Conservation (phyloP, 1,140 invertebrate genomes). For the Leptinotarsa defecta region DNA sequence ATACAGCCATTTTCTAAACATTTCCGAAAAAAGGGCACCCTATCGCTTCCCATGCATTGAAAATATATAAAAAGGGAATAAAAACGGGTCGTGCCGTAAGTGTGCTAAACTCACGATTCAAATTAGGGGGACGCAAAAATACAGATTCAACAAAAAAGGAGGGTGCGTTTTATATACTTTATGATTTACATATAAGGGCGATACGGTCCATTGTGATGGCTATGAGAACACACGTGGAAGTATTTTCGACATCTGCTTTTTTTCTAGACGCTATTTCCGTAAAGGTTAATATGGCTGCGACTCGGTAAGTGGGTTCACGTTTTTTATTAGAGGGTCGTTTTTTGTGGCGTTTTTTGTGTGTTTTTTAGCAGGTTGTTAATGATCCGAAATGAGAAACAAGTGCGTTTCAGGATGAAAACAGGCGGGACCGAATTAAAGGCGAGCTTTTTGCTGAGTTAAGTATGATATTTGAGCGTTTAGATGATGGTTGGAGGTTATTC, state of each 20-base stretch:
- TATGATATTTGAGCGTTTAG: too few species aligned
- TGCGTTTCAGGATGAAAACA: background rate
- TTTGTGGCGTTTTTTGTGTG: constrained; percentile 11
- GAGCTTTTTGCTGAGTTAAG: background rate
- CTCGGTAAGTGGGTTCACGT: constrained; percentile 10
- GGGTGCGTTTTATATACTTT: constrained; percentile 28
- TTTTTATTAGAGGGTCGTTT: constrained; percentile 15
- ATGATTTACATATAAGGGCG: constrained; percentile 28
- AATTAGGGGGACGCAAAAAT: constrained; percentile 12
- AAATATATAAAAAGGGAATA: constrained; percentile 31
- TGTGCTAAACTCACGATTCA: constrained; percentile 18
- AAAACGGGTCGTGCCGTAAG: constrained; percentile 32
- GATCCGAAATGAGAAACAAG: constrained; percentile 5
- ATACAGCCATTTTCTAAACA: constrained; percentile 32
- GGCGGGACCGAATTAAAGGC: background rate
- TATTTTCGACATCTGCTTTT: constrained; percentile 29
- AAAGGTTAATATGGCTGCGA: constrained; percentile 1
- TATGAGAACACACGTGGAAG: constrained; percentile 23
- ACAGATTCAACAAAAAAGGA: constrained; percentile 9
- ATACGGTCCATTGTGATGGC: constrained; percentile 22
- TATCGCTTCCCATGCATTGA: constrained; percentile 18
- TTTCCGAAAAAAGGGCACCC: constrained; percentile 21
- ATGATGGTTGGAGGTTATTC: too few species aligned
- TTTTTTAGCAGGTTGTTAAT: constrained; percentile 17
- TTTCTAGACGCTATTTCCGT: constrained; percentile 21